Evolutionary conservation across 2,797 vertebrate species (phyloP).

Genomic region (Sandelia bainsii): DNA sequence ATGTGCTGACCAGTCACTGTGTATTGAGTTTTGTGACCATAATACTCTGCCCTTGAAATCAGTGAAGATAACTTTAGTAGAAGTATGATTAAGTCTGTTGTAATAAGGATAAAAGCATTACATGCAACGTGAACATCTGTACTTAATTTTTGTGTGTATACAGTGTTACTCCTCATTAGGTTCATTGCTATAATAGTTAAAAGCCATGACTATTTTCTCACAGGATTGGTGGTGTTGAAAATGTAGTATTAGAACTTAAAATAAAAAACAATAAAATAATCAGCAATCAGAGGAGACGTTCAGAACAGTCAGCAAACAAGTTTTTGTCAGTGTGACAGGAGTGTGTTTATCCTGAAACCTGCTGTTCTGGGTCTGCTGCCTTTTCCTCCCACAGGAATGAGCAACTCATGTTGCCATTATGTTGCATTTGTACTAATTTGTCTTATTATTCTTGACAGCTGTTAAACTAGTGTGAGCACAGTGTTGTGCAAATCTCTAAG

Average conservation of each 20-base stretch:
- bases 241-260: constrained; percentile 5
- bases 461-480: constrained; percentile 32
- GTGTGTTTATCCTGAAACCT: constrained; percentile 71
- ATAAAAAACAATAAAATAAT: constrained; percentile 1
- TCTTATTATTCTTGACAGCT: constrained; percentile 35
- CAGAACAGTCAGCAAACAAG: constrained; percentile 61
- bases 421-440: constrained; percentile 39
- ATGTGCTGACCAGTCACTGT: too few relatives aligned
- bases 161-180: neutral
- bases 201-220: neutral
- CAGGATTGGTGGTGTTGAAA: constrained; percentile 1
- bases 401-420: constrained; percentile 42
- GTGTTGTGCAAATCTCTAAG: constrained; percentile 24
- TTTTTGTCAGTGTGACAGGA: constrained; percentile 57
- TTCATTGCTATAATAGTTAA: neutral
- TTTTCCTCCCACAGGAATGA: constrained; percentile 24
- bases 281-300: constrained; percentile 30
- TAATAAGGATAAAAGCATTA: neutral
- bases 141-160: constrained; percentile 5
- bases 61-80: too few relatives aligned
- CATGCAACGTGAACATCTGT: neutral
- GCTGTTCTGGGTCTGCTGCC: constrained; percentile 62
- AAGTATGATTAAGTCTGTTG: too few relatives aligned
- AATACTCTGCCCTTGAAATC: too few relatives aligned
- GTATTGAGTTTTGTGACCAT: neutral